A percentile compares a stretch with the other conserved stretches of the same genome.
phyloP scores from a whole-genome alignment of 2,797 vertebrate species.

The Channallabes apus region DNA sequence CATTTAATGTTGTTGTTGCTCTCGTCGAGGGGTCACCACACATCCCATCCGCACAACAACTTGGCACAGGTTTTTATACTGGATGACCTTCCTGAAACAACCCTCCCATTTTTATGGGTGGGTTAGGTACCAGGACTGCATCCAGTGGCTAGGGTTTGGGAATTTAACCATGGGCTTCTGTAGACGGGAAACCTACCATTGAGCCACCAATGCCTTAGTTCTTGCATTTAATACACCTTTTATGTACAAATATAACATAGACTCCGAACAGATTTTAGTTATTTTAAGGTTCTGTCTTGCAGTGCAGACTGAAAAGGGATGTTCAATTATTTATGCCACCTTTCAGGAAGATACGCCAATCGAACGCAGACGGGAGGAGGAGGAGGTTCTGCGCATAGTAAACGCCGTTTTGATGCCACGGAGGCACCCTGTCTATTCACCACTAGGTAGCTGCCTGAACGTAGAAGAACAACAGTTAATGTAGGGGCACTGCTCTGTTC shows the following conservation, averaged over 20 bases:
- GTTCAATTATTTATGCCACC: neutral
- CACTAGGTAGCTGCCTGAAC: conserved; percentile 19
- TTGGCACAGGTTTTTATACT: no score
- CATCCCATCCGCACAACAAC: no score
- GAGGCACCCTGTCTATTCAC: neutral
- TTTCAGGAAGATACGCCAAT: conserved; percentile 18
- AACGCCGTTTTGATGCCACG: conserved; percentile 22
- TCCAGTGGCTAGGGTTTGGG: no score
- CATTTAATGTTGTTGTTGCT: neutral
- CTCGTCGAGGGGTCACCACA: no score
- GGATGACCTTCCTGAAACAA: no score
- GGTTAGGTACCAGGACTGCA: no score
- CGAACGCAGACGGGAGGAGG: neutral
- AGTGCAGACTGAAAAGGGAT: neutral
- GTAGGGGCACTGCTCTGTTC: conserved; percentile 1
- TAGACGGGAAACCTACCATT: no score
- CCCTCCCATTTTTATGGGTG: no score
- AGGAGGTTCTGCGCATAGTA: neutral
- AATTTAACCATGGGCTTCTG: no score
- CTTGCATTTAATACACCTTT: no score
- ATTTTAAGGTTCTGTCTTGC: neutral
- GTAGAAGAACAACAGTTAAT: conserved; percentile 18
- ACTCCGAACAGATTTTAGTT: neutral
- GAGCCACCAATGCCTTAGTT: no score
- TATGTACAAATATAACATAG: neutral